A percentile compares a stretch with the other conserved stretches of the same genome.
phyloP scores from a whole-genome alignment of 2,888 invertebrate genomes.

The Luperina testacea region DNA sequence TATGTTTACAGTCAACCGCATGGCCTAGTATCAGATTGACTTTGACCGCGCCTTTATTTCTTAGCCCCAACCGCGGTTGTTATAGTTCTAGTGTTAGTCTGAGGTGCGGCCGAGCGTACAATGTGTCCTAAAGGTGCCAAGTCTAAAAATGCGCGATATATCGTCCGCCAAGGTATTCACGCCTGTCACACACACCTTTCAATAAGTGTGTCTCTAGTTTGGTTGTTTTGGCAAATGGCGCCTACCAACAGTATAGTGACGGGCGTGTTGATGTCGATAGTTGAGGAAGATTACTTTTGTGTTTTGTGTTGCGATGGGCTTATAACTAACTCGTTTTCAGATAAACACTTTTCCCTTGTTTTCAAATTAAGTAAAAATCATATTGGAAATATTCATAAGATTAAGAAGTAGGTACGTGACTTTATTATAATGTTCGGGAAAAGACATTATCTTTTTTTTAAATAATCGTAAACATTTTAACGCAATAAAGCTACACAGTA shows the following conservation, averaged over 20 bases:
- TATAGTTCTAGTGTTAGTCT: slow-evolving; percentile 13
- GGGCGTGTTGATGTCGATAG: slow-evolving; percentile 63
- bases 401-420: background rate
- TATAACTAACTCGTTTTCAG: background rate
- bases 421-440: background rate
- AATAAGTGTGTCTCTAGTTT: slow-evolving; percentile 72
- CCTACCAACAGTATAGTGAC: slow-evolving; percentile 72
- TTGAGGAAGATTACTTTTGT: background rate
- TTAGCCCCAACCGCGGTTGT: background rate
- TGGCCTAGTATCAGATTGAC: background rate
- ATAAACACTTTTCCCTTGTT: background rate
- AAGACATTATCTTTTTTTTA: background rate
- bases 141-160: slow-evolving; percentile 78
- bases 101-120: slow-evolving; percentile 29
- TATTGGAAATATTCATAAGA: background rate
- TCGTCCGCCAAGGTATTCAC: slow-evolving; percentile 67
- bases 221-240: slow-evolving; percentile 85
- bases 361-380: background rate
- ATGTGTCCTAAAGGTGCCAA: slow-evolving; percentile 70
- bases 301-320: background rate
- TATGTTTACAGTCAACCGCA: slow-evolving; percentile 23
- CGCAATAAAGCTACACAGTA: background rate
- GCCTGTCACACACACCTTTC: slow-evolving; percentile 79
- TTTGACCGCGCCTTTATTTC: background rate
- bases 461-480: background rate